Evolutionary conservation across 1,140 invertebrate species (phyloP).

Genomic region (Rhynchophorus ferrugineus): DNA sequence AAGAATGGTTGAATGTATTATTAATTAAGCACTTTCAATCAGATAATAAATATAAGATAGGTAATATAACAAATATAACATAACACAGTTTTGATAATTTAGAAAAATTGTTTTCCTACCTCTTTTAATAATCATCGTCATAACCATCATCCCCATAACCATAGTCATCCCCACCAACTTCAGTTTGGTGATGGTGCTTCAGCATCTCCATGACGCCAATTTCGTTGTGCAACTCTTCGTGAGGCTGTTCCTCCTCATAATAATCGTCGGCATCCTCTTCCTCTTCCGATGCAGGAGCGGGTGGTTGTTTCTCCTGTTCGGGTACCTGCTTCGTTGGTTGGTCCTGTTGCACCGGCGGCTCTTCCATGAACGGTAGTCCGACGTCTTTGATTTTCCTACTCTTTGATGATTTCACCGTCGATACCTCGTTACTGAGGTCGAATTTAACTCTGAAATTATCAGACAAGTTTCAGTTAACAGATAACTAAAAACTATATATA

Average conservation of each 20-base stretch:
- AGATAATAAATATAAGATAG: too few species aligned
- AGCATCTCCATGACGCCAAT: conserved; percentile 35
- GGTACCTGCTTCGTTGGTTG: conserved; percentile 6
- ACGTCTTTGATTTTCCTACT: conserved; percentile 8
- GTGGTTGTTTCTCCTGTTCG: conserved; percentile 6
- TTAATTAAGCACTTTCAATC: too few species aligned
- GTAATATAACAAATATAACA: too few species aligned
- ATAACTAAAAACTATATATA: conserved; percentile 14
- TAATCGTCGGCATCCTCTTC: conserved; percentile 31
- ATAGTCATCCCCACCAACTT: conserved; percentile 29
- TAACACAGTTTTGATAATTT: too few species aligned
- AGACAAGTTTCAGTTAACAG: too few species aligned
- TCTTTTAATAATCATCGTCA: conserved; percentile 35
- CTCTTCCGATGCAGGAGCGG: conserved; percentile 4
- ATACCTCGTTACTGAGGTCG: background rate
- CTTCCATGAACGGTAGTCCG: conserved; percentile 24
- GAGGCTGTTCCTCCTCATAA: conserved; percentile 30
- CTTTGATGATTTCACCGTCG: conserved; percentile 1
- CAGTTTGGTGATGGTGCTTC: conserved; percentile 31
- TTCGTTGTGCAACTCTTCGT: conserved; percentile 22
- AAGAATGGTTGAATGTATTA: too few species aligned
- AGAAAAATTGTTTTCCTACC: too few species aligned
- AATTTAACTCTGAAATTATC: background rate
- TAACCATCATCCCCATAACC: conserved; percentile 28
- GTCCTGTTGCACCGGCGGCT: background rate